phyloP scores from a whole-genome alignment of 2,113 vertebrate genomes.

The Gymnogyps californianus region DNA sequence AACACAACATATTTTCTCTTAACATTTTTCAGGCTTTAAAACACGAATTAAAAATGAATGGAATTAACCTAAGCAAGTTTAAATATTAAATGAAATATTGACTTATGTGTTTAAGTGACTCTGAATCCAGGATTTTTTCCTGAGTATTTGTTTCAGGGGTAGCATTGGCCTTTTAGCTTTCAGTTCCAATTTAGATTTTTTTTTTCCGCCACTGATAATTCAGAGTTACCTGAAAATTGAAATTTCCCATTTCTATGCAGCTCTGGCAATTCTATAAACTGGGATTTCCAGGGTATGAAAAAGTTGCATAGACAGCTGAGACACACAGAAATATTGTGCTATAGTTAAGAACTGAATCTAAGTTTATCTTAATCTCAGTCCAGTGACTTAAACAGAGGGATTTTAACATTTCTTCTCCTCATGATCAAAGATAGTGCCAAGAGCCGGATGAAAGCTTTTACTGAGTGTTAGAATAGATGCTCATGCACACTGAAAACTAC shows the following conservation, averaged over 20 bases:
- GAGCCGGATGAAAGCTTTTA: background rate
- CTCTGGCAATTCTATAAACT: background rate
- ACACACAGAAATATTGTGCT: accelerated
- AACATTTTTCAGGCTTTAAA: background rate
- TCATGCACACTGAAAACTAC: background rate
- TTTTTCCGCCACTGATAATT: background rate
- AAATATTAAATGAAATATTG: background rate
- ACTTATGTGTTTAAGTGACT: background rate
- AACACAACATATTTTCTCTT: background rate
- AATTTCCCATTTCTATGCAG: accelerated
- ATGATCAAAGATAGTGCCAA: background rate
- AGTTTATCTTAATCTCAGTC: background rate
- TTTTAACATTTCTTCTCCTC: background rate
- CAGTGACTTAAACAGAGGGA: background rate
- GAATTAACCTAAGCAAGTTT: background rate
- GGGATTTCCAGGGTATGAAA: background rate
- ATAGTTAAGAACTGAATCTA: background rate
- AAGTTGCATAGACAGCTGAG: background rate
- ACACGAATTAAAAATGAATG: background rate
- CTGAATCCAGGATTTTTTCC: background rate
- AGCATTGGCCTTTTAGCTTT: background rate
- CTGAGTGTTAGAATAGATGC: background rate
- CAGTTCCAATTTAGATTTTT: background rate
- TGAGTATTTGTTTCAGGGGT: background rate
- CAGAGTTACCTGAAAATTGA: background rate